Base-by-base conservation (phyloP, 2,113 vertebrate genomes). In the Anoura caudifer region DNA sequence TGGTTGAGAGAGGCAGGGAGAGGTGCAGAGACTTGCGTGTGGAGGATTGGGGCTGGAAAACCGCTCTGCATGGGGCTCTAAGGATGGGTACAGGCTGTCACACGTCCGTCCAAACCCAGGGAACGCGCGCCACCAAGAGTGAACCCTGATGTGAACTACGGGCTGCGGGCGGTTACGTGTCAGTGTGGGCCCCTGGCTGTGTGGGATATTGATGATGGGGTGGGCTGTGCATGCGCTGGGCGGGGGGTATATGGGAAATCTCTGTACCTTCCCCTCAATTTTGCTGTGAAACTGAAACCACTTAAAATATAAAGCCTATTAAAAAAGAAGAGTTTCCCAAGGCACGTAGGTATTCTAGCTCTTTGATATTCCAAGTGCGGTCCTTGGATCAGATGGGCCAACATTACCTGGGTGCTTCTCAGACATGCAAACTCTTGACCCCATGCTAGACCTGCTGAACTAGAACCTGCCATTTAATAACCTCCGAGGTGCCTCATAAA, bases 231-330 rank as follows among this genome's bases (percentile, higher is more conserved):
- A 1, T 20, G 31, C 20, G n/a, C 12, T 3, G 38, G 36, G 22
- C 20, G 63, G 77, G 36, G 38, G 43, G 7, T 13, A 4, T 1
- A 41, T 22, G 1, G 50, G 52, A 61, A 50, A 45, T 38, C 41
- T 69, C 45, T 88, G 43, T 80, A 61, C 17, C 65, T 91, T 67
- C 24, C 5, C 13, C 16, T 24, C 52, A 26, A 3, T 73, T 85
- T 95, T 95, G 5, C 36, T 85, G n/a, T 22, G 33, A 95, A 56
- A 28, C 69, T 90, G n/a, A 91, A 52, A 76, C 33, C 47, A 7
- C 65, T 89, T 91, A 36, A 52, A 47, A 43, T 50, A 63, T 33
- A 67, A 90, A 75, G 19, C 13, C 41, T 45, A 22, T 26, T 13
- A 12, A 11, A 52, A 22, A 72, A 54, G 67, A 43, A 24, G 12